Conservation (phyloP, 2,797 vertebrate genomes). For the Enteromius argenteus region DNA sequence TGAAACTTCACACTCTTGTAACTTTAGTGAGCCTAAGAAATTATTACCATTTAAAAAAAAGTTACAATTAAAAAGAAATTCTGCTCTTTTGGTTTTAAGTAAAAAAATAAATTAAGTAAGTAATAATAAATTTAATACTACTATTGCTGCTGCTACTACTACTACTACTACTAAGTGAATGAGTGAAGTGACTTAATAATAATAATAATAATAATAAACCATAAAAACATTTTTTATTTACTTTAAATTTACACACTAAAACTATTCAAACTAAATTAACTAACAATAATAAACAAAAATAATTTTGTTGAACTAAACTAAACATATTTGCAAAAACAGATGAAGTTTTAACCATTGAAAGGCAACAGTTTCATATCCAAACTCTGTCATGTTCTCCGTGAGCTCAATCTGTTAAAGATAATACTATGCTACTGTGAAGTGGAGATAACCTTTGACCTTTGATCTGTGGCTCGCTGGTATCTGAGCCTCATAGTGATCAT, state of each 20-base stretch:
- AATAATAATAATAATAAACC: too few species aligned
- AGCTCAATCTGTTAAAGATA: background rate
- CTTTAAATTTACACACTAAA: background rate
- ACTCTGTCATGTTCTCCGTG: background rate
- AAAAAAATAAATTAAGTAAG: background rate
- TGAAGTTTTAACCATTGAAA: background rate
- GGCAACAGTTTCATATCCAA: background rate
- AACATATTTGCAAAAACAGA: background rate
- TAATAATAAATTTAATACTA: too few species aligned
- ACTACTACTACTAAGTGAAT: too few species aligned
- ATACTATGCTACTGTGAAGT: background rate
- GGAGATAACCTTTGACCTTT: conserved; percentile 10
- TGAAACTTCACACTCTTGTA: background rate
- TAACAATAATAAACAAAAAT: background rate
- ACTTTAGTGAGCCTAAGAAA: background rate
- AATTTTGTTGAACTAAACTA: background rate
- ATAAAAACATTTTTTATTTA: background rate
- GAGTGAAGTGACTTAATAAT: too few species aligned
- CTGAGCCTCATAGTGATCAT: background rate
- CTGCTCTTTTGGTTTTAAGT: background rate
- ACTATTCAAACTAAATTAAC: background rate
- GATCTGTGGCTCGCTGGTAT: background rate
- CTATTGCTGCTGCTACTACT: too few species aligned
- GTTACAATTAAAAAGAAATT: background rate
- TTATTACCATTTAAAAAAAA: background rate